Conservation (phyloP, 1,140 invertebrate genomes). For the Hyphantria cunea region DNA sequence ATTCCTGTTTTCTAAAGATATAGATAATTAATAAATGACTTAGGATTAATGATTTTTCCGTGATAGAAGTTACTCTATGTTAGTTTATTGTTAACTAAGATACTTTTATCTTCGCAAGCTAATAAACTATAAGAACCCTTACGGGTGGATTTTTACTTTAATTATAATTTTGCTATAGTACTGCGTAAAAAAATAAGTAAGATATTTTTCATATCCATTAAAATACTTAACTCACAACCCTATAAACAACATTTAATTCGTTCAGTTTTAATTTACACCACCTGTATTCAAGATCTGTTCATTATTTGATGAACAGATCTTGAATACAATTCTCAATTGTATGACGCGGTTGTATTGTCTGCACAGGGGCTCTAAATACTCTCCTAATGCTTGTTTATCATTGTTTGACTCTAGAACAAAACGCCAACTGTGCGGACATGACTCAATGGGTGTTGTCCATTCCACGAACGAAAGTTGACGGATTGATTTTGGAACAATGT, state of each 20-base stretch:
- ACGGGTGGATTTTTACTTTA: no score
- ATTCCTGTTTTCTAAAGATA: no score
- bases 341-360: slow-evolving; percentile 52
- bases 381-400: slow-evolving; percentile 57
- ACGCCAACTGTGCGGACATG: slow-evolving; percentile 5
- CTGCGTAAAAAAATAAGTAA: neutral
- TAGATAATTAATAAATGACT: no score
- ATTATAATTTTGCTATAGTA: no score
- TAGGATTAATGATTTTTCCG: no score
- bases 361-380: slow-evolving; percentile 56
- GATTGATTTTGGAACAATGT: slow-evolving; percentile 19
- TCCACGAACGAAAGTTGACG: slow-evolving; percentile 33
- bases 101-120: no score
- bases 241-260: no score
- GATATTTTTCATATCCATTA: no score
- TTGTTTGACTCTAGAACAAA: slow-evolving; percentile 57
- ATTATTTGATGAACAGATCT: no score
- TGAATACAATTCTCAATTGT: slow-evolving; percentile 40
- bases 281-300: slow-evolving; percentile 13
- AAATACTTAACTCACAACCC: no score
- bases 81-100: no score
- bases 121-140: neutral
- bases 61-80: no score
- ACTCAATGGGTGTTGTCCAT: slow-evolving; percentile 22
- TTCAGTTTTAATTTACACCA: neutral